Conservation (phyloP, 2,888 invertebrate species). For the Athripsodes cinereus region DNA sequence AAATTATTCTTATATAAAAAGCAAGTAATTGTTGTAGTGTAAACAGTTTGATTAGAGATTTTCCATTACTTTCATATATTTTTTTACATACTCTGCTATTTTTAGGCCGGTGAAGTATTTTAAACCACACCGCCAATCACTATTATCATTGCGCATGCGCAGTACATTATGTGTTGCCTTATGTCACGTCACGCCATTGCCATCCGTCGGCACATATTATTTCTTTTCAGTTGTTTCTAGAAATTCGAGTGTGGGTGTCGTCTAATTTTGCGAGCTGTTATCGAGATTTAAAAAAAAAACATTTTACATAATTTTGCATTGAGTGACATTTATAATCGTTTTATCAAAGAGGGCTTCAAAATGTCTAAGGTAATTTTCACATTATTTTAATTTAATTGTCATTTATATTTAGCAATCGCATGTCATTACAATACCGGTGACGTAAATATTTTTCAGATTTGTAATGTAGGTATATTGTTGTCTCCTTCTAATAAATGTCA, state of each 20-base stretch:
- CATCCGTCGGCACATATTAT: not conserved
- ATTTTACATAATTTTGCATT: not conserved
- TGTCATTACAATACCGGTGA: not conserved
- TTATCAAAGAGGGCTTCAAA: not conserved
- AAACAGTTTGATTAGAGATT: too few relatives aligned
- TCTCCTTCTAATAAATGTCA: not conserved
- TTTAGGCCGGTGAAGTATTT: too few relatives aligned
- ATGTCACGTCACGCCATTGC: not conserved
- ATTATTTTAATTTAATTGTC: not conserved
- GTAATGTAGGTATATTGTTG: not conserved
- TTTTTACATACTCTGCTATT: too few relatives aligned
- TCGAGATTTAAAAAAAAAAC: not conserved
- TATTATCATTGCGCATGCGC: conserved; percentile 10
- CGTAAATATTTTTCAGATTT: not conserved
- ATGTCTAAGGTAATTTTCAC: not conserved
- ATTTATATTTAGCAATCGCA: not conserved
- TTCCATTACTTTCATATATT: too few relatives aligned
- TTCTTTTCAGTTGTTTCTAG: conserved; percentile 6
- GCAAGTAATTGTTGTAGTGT: too few relatives aligned
- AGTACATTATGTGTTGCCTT: not conserved
- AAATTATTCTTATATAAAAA: too few relatives aligned
- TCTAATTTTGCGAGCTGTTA: not conserved
- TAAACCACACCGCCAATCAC: too few relatives aligned
- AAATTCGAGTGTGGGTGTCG: not conserved
- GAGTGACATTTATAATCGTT: not conserved